Percentiles rank a stretch among this genome's conserved stretches.
Conservation (phyloP, 2,797 vertebrate species). For the Capromys pilorides region DNA sequence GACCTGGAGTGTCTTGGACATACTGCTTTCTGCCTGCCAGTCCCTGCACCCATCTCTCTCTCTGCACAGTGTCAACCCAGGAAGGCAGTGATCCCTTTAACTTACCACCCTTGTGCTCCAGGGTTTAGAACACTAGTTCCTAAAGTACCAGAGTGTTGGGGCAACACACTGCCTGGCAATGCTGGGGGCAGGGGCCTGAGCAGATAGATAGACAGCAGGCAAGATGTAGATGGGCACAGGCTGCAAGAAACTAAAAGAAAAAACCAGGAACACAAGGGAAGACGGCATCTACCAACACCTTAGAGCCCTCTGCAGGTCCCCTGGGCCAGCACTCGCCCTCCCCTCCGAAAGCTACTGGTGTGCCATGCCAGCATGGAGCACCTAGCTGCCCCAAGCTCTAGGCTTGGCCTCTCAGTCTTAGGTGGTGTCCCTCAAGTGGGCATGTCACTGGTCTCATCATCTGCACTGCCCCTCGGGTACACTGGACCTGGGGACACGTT, state of each 20-base stretch:
- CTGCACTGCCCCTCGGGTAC: background rate
- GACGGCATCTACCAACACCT: background rate
- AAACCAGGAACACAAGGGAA: background rate
- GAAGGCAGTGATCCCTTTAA: background rate
- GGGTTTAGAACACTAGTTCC: background rate
- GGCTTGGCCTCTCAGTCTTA: background rate
- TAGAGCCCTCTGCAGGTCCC: background rate
- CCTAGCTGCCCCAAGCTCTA: background rate
- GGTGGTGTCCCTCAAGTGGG: background rate
- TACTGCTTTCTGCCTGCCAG: background rate
- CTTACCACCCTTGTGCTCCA: background rate
- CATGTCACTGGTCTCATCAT: background rate
- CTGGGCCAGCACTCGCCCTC: too few relatives aligned
- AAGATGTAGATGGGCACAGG: background rate
- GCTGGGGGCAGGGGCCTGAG: background rate
- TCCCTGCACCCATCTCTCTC: too few relatives aligned
- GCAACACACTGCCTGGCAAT: background rate
- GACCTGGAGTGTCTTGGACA: fast-evolving
- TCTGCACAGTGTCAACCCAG: background rate
- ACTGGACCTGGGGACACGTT: background rate
- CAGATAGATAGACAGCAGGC: background rate
- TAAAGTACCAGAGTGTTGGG: background rate
- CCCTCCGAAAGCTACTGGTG: background rate
- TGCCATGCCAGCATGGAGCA: fast-evolving
- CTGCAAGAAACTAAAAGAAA: background rate